Base-by-base conservation (phyloP, 1,140 invertebrate species). In the Cherax destructor region DNA sequence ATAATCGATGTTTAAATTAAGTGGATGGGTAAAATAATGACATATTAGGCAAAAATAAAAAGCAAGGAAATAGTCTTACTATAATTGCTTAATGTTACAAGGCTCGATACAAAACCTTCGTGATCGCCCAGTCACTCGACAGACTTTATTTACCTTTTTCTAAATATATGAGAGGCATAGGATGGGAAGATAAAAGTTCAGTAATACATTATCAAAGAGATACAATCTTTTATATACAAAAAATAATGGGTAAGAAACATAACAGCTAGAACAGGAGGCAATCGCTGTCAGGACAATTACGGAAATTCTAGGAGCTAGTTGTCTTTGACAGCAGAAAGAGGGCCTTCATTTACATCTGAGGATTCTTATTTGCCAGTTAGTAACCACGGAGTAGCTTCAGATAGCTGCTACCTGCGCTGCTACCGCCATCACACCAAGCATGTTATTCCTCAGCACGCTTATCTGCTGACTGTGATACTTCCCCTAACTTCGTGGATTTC, bases 151-250 rank as follows among this genome's bases (percentile, higher is more conserved):
- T 13, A 10, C 52, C 76, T 52, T 69, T 88, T 65, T 59, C 21
- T 50, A 61, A 30, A 50, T 61, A 61, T 79, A 24, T 24, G 59
- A 80, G 77, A 41, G 30, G 77, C 24, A 69, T 24, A 65, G 86
- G 65, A 50, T 61, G 47, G 50, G 61, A 49, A 80, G 78, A 88
- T 52, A 86, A 16, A 80, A 47, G 41, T 61, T 56, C 61, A 72
- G 30, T 85, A 24, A 61, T 88, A 78, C 77, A 69, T 50, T 88
- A 88, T 81, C 86, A 88, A 80, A 88, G 76, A 87, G 86, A 80
- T 80, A 86, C 61, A 79, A 78, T 61, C 86, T 80, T 85, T 88
- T 88, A 88, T 88, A 80, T 88, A 88, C 86, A 78, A 87, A 87
- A 87, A 78, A 87, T 74, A 61, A 79, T 77, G 56, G 50, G 74